Conservation (phyloP, 1,140 invertebrate genomes). For the Euura saliciscinereae region DNA sequence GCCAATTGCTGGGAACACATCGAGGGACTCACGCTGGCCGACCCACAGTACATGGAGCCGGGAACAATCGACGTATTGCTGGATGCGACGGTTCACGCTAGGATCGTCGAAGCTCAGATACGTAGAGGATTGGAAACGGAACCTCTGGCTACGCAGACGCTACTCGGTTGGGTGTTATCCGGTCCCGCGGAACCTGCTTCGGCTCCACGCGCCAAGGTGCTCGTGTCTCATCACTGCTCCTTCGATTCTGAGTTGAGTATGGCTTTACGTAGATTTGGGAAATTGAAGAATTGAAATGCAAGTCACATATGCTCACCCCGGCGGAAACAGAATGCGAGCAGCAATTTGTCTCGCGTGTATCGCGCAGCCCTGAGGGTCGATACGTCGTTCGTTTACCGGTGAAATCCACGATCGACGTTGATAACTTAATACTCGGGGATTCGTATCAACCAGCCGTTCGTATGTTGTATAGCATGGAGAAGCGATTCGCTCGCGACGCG, state of each 20-base stretch:
- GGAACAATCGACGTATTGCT: constrained; percentile 7
- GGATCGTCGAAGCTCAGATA: constrained; percentile 4
- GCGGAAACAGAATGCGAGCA: too few relatives aligned
- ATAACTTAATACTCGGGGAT: neutral
- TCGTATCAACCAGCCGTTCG: neutral
- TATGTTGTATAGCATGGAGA: neutral
- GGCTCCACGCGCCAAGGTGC: too few relatives aligned
- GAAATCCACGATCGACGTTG: neutral
- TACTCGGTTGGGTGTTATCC: constrained; percentile 18
- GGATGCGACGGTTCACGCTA: constrained; percentile 12
- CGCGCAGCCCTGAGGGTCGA: neutral
- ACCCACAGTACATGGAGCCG: neutral
- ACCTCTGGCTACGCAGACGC: constrained; percentile 21
- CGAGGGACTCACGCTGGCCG: neutral
- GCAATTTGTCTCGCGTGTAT: neutral
- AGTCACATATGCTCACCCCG: too few relatives aligned
- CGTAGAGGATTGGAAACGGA: constrained; percentile 5
- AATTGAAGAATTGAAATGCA: constrained; percentile 11
- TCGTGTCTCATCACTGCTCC: neutral
- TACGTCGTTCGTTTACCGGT: neutral
- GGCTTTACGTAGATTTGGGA: constrained; percentile 14
- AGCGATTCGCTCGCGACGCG: neutral
- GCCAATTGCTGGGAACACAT: neutral
- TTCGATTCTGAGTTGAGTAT: neutral
- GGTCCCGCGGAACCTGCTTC: constrained; percentile 9